Evolutionary conservation across 2,113 vertebrate genomes (phyloP).

Genomic region (Muntiacus muntjak): DNA sequence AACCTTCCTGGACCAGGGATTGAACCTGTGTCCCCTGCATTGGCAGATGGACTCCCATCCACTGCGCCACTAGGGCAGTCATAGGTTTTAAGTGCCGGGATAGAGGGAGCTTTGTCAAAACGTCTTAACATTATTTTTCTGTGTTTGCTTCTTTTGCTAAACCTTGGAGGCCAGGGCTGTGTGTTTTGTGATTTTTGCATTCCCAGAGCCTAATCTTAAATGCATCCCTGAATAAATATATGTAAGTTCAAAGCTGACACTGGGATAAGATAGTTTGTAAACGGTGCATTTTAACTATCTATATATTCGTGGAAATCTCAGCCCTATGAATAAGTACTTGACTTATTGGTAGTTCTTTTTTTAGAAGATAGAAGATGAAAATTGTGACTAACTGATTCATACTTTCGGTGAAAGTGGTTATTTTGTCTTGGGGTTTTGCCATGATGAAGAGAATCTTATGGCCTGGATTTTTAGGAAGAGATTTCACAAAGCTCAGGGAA

Average conservation of each 20-base stretch:
- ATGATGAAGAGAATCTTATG: neutral
- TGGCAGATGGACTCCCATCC: neutral
- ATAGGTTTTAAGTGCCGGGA: neutral
- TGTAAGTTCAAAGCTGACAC: neutral
- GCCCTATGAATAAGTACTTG: neutral
- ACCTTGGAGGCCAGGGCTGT: neutral
- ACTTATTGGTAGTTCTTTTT: constrained; percentile 10
- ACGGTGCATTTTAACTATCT: neutral
- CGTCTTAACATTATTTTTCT: neutral
- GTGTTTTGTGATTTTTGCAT: neutral
- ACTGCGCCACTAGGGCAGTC: neutral
- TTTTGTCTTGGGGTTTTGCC: constrained; percentile 8
- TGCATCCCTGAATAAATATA: neutral
- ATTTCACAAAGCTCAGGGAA: neutral
- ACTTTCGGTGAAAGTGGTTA: neutral
- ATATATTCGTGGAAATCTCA: neutral
- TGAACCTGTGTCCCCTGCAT: neutral
- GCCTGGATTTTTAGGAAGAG: constrained; percentile 1
- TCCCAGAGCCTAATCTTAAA: neutral
- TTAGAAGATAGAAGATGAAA: constrained; percentile 19
- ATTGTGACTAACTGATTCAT: neutral
- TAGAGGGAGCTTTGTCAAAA: neutral
- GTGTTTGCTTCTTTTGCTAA: neutral
- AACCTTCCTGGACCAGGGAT: neutral
- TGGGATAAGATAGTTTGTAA: neutral